Evolutionary conservation across 2,888 invertebrate genomes (phyloP).

Genomic region (Teleogryllus oceanicus): DNA sequence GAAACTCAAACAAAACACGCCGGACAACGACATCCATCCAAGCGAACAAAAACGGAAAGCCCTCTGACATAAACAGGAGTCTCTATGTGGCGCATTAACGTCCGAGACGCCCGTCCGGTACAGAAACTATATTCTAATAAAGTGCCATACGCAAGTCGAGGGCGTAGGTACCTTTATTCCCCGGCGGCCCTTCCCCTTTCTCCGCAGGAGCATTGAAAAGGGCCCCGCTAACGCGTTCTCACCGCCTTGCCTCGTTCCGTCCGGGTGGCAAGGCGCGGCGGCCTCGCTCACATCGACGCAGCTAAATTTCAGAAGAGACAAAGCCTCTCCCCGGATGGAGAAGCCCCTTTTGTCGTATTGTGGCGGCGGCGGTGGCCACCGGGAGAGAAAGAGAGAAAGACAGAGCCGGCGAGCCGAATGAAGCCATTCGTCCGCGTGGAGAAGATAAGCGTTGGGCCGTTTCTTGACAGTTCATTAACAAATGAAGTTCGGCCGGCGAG

Average conservation of each 20-base stretch:
- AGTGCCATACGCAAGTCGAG: no score
- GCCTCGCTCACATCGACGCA: no score
- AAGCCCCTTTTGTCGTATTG: conserved; percentile 1
- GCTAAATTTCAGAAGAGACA: not conserved
- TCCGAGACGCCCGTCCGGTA: no score
- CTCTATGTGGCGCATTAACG: no score
- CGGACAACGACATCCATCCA: no score
- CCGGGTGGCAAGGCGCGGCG: not conserved
- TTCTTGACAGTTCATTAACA: conserved; percentile 18
- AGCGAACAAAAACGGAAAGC: no score
- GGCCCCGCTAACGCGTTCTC: not conserved
- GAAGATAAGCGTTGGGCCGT: not conserved
- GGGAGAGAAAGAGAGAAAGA: not conserved
- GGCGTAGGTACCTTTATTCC: no score
- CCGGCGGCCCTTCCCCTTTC: no score
- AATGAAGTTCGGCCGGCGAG: conserved; percentile 3
- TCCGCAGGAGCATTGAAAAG: not conserved
- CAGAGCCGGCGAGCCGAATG: not conserved
- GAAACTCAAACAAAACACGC: no score
- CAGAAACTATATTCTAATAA: no score
- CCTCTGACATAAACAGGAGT: no score
- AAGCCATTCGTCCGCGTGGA: conserved; percentile 3
- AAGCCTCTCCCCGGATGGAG: not conserved
- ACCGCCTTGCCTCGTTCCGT: not conserved
- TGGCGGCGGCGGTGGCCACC: not conserved